phyloP scores from a whole-genome alignment of 2,888 invertebrate species.

The Seladonia tumulorum region DNA sequence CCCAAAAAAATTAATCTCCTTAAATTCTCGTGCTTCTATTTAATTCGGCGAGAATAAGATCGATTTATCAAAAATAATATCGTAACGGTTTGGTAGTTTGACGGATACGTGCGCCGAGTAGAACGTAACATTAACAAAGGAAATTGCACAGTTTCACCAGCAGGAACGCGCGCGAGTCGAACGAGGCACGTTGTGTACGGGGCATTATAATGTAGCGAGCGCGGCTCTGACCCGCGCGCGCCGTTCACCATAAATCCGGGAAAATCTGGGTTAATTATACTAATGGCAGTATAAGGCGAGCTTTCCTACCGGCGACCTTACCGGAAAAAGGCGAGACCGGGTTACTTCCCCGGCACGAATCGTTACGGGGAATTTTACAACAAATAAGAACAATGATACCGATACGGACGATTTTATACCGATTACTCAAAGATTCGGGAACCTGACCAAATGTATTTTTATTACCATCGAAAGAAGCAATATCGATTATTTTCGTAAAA shows the following conservation, averaged over 20 bases:
- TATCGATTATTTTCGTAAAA: background rate
- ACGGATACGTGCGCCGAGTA: background rate
- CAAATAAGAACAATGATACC: conserved; percentile 33
- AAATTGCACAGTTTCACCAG: background rate
- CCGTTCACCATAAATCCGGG: conserved; percentile 77
- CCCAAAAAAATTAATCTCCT: background rate
- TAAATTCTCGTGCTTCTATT: background rate
- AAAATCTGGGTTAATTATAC: conserved; percentile 77
- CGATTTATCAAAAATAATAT: background rate
- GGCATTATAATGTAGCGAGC: conserved; percentile 55
- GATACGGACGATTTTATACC: conserved; percentile 12
- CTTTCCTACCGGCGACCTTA: conserved; percentile 68
- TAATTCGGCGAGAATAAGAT: background rate
- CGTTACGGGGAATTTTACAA: conserved; percentile 43
- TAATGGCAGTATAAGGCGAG: conserved; percentile 69
- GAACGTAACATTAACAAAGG: background rate
- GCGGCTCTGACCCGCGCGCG: conserved; percentile 55
- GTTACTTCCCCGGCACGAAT: conserved; percentile 50
- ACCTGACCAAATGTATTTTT: no score
- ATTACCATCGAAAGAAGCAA: background rate
- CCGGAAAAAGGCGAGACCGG: conserved; percentile 66
- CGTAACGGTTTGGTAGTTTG: background rate
- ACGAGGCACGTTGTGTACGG: conserved; percentile 45
- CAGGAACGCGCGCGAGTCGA: background rate
- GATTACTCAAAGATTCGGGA: background rate